Evolutionary conservation across 2,888 invertebrate species (phyloP).

Genomic region (Sarcophaga carnaria): DNA sequence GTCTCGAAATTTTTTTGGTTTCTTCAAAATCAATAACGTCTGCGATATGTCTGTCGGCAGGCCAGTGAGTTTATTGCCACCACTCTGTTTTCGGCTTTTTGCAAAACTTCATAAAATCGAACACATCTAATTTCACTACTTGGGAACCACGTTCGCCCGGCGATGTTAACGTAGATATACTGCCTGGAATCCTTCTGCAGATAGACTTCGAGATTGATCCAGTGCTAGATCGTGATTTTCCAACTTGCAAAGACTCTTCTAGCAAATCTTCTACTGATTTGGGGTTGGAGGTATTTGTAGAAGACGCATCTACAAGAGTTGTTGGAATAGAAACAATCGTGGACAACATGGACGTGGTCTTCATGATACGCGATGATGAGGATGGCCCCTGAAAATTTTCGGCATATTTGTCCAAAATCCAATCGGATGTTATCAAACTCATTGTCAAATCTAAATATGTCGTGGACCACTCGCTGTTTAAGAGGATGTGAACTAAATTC

Average conservation of each 20-base stretch:
- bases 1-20: too few relatives aligned
- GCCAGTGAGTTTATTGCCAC: not conserved
- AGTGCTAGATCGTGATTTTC: slow-evolving; percentile 54
- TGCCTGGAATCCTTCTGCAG: slow-evolving; percentile 43
- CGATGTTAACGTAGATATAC: slow-evolving; percentile 36
- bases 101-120: slow-evolving; percentile 25
- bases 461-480: slow-evolving; percentile 43
- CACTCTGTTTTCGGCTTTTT: not conserved
- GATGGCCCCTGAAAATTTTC: too few relatives aligned
- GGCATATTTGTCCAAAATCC: slow-evolving; percentile 11
- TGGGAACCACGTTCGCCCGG: slow-evolving; percentile 63
- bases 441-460: slow-evolving; percentile 24
- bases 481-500: slow-evolving; percentile 18
- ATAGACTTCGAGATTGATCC: slow-evolving; percentile 64
- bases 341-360: too few relatives aligned
- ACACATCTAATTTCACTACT: slow-evolving; percentile 56
- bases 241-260: too few relatives aligned
- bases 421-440: slow-evolving; percentile 13
- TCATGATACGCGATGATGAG: too few relatives aligned
- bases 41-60: too few relatives aligned
- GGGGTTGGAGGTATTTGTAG: too few relatives aligned
- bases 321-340: too few relatives aligned
- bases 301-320: too few relatives aligned
- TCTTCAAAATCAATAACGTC: too few relatives aligned
- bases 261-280: too few relatives aligned